Conservation (phyloP, 1,140 invertebrate species). For the Drosophila bifasciata region DNA sequence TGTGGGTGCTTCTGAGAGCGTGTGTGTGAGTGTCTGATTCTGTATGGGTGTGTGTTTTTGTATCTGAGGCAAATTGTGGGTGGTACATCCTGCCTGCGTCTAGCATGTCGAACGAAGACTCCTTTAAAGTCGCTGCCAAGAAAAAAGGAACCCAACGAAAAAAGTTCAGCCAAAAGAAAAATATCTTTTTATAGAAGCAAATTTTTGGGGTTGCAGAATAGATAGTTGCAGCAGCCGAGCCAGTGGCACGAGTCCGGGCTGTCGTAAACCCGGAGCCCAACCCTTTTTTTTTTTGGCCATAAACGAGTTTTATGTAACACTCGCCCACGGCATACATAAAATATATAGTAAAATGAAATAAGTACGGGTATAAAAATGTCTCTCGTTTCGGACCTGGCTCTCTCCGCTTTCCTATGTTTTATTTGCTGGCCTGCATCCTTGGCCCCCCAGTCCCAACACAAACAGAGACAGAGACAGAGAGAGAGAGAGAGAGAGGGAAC, state of each 20-base stretch:
- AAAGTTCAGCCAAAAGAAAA: conserved; percentile 27
- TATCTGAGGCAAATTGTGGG: conserved; percentile 40
- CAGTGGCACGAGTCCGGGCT: conserved; percentile 7
- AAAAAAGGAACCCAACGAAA: conserved; percentile 15
- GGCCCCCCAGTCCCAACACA: conserved; percentile 17
- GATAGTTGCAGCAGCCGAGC: conserved; percentile 45
- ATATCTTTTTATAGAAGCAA: conserved; percentile 41
- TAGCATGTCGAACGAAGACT: conserved; percentile 44
- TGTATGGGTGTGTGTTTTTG: conserved; percentile 29
- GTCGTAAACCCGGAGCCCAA: conserved; percentile 41
- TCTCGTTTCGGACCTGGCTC: conserved; percentile 9
- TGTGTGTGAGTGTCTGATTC: conserved; percentile 8
- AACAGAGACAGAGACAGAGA: conserved; percentile 3
- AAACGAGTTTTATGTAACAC: conserved; percentile 74
- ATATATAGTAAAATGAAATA: no score
- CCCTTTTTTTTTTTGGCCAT: conserved; percentile 69
- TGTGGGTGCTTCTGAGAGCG: conserved; percentile 18
- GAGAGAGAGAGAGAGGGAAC: not conserved
- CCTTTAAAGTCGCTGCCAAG: conserved; percentile 25
- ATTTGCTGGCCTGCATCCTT: conserved; percentile 63
- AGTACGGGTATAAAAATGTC: conserved; percentile 54
- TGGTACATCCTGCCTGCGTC: conserved; percentile 33
- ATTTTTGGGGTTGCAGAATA: conserved; percentile 28
- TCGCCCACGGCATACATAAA: conserved; percentile 71
- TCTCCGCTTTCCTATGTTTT: conserved; percentile 46